These are phyloP conservation scores for Lagopus muta DNA, from an alignment of 2,113 vertebrate genomes.

Conservation along the genomic window DNA sequence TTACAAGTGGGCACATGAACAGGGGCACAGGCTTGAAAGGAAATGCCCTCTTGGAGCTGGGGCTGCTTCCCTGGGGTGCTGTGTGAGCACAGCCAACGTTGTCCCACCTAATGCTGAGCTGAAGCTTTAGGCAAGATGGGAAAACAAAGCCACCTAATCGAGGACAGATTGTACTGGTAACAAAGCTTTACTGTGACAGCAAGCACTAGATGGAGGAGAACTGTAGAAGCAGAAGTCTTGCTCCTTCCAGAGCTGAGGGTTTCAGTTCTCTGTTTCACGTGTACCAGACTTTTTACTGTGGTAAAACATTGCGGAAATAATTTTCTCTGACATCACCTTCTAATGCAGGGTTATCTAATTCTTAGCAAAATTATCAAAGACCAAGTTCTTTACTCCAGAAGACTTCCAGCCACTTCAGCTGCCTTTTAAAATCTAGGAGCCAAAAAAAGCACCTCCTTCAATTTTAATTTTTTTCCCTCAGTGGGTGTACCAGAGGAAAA, in stretches of 20 bases:
- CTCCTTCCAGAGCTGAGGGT: neutral
- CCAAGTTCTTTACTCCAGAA: neutral
- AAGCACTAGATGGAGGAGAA: neutral
- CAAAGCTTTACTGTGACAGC: neutral
- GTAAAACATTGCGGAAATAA: neutral
- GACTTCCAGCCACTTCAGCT: neutral
- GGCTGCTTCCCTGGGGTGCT: neutral
- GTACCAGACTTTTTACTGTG: neutral
- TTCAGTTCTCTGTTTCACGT: neutral
- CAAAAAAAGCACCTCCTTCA: neutral
- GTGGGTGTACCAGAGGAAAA: neutral
- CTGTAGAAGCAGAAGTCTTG: neutral
- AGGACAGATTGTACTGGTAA: neutral
- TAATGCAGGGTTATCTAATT: neutral
- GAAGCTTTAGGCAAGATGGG: neutral
- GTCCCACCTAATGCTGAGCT: neutral
- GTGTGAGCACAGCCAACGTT: rapidly evolving
- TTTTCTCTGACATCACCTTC: neutral
- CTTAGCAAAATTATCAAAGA: neutral
- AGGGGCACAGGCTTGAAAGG: neutral
- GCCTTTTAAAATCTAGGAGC: neutral
- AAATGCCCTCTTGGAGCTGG: rapidly evolving
- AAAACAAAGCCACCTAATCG: neutral
- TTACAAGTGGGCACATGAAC: neutral
- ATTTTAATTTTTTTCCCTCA: neutral